A percentile compares a stretch with the other conserved stretches of the same genome.
phyloP scores from a whole-genome alignment of 37 sponge, comb jelly and placozoan genomes.

The Hormiphora californensis region DNA sequence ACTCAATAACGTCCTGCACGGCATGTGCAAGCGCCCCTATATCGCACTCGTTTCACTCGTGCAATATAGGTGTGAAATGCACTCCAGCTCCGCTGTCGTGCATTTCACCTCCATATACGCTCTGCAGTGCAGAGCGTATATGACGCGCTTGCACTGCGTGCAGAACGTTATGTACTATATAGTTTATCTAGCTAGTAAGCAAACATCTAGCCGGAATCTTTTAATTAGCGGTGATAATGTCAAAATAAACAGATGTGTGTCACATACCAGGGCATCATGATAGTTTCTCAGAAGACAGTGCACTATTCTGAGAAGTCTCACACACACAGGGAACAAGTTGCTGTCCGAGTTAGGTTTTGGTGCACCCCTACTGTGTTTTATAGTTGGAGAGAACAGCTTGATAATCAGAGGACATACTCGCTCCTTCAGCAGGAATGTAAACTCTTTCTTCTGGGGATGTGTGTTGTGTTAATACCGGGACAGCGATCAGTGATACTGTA shows the following conservation, averaged over 20 bases:
- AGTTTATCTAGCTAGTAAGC: too few species aligned
- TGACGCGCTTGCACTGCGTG: too few species aligned
- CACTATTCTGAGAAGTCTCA: constrained; percentile 76
- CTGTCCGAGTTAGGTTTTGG: constrained; percentile 62
- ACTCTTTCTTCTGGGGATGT: constrained; percentile 59
- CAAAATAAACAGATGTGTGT: neutral
- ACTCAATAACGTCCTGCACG: too few species aligned
- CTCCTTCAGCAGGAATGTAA: constrained; percentile 79
- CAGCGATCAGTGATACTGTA: too few species aligned
- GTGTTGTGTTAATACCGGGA: neutral
- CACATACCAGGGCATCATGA: constrained; percentile 65
- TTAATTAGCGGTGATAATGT: neutral
- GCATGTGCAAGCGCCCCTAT: too few species aligned
- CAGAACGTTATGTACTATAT: too few species aligned
- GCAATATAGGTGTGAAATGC: too few species aligned
- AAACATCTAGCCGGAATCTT: neutral
- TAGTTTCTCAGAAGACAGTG: constrained; percentile 70
- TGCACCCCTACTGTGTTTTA: constrained; percentile 60
- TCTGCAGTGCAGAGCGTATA: too few species aligned
- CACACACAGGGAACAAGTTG: constrained; percentile 71
- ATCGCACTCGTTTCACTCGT: too few species aligned
- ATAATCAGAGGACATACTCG: constrained; percentile 86
- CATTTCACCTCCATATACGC: too few species aligned
- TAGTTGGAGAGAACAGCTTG: constrained; percentile 89
- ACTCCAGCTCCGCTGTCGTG: too few species aligned